These are phyloP conservation scores for Andricus curvator DNA, from an alignment of 2,888 invertebrate genomes.

Conservation along the genomic window DNA sequence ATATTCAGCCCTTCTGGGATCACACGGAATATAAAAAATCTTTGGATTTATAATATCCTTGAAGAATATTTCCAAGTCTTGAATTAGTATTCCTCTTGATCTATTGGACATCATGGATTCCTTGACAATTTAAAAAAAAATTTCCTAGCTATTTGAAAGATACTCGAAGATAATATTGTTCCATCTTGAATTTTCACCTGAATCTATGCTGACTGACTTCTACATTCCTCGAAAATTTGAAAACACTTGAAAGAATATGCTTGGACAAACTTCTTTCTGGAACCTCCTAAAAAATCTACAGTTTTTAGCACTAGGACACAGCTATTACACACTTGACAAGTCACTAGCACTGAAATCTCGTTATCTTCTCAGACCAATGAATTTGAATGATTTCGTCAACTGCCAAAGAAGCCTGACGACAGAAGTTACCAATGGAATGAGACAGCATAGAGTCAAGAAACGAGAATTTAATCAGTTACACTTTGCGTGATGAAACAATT, in stretches of 20 bases:
- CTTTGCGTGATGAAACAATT: slow-evolving; percentile 27
- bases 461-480: slow-evolving; percentile 14
- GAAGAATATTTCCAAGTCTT: too few species aligned
- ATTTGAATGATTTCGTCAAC: slow-evolving; percentile 17
- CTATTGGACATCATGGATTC: too few species aligned
- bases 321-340: not conserved
- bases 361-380: slow-evolving; percentile 24
- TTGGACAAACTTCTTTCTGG: not conserved
- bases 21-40: not conserved
- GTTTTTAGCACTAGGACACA: not conserved
- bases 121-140: not conserved
- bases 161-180: not conserved
- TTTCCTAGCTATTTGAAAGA: not conserved
- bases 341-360: not conserved
- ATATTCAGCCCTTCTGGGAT: not conserved
- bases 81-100: too few species aligned
- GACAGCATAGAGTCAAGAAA: not conserved
- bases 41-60: too few species aligned
- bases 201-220: too few species aligned
- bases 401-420: slow-evolving; percentile 1
- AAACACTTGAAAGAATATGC: not conserved
- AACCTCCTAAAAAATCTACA: too few species aligned
- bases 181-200: too few species aligned
- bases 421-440: not conserved
- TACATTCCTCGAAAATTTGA: too few species aligned